These are phyloP conservation scores for Drosophila quadrilineata DNA, from an alignment of 1,140 invertebrate genomes.

Conservation along the genomic window DNA sequence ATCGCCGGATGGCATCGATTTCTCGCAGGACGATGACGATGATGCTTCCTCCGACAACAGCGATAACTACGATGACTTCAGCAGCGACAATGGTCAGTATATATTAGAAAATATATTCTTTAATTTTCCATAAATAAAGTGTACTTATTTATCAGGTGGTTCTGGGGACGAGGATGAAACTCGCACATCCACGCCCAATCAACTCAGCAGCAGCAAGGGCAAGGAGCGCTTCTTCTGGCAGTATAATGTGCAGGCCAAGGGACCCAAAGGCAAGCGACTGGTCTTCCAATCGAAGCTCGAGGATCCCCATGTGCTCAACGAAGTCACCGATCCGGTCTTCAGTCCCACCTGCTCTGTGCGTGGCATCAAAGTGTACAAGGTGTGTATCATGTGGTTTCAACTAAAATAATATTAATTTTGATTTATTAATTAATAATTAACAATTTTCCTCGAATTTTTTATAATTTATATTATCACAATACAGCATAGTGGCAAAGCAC, in stretches of 20 bases:
- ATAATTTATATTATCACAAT: too few species aligned
- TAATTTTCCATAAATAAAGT: not conserved
- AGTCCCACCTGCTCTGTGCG: constrained; percentile 93
- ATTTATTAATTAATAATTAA: not conserved
- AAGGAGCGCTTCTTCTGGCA: constrained; percentile 98
- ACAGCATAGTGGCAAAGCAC: constrained; percentile 91
- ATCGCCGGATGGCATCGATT: constrained; percentile 90
- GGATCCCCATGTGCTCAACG: constrained; percentile 95
- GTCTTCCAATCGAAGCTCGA: constrained; percentile 91
- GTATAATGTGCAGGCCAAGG: constrained; percentile 99
- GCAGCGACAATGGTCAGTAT: constrained; percentile 87
- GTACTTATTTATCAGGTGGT: constrained; percentile 80
- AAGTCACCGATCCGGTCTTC: constrained; percentile 95
- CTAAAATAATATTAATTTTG: not conserved
- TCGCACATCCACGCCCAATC: constrained; percentile 81
- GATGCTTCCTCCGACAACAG: constrained; percentile 91
- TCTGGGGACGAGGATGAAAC: constrained; percentile 87
- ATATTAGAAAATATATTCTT: not conserved
- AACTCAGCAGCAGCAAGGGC: constrained; percentile 83
- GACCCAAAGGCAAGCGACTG: constrained; percentile 95
- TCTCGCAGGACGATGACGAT: constrained; percentile 92
- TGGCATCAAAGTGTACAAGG: constrained; percentile 90
- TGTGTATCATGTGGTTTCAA: constrained; percentile 6
- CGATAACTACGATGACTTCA: constrained; percentile 92
- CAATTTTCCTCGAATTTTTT: not conserved